Conservation (phyloP, 2,113 vertebrate species). For the Amphiprion percula region DNA sequence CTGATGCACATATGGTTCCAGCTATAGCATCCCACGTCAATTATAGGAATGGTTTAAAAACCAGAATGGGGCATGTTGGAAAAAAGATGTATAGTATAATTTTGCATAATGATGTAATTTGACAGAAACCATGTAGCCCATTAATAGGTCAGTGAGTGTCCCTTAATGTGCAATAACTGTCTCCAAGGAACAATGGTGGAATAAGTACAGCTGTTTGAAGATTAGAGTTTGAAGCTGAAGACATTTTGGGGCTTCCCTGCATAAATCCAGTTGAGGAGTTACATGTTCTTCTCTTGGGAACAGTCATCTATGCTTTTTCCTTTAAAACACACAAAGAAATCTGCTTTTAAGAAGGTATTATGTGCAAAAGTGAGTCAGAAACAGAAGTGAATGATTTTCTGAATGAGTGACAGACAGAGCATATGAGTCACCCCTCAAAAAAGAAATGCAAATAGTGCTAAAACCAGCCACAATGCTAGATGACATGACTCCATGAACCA, state of each 20-base stretch:
- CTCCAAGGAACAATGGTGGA: constrained; percentile 12
- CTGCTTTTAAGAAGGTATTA: neutral
- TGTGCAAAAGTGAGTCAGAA: neutral
- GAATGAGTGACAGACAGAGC: constrained; percentile 17
- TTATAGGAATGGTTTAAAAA: constrained; percentile 34
- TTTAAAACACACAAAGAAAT: neutral
- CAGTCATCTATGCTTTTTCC: too few relatives aligned
- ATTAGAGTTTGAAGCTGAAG: neutral
- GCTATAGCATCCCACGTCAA: constrained; percentile 61
- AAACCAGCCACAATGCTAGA: constrained; percentile 23
- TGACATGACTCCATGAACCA: constrained; percentile 39
- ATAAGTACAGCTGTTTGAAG: constrained; percentile 1
- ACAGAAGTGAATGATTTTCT: constrained; percentile 8
- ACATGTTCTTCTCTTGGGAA: too few relatives aligned
- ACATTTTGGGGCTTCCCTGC: neutral
- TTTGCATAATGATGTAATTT: constrained; percentile 51
- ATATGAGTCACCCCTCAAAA: constrained; percentile 24
- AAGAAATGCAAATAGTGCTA: constrained; percentile 5
- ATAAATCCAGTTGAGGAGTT: too few relatives aligned
- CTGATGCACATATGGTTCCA: constrained; percentile 58
- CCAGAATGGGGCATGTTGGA: constrained; percentile 19
- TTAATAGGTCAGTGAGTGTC: constrained; percentile 22
- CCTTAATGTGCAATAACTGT: constrained; percentile 22
- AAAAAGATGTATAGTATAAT: constrained; percentile 41
- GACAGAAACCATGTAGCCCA: constrained; percentile 23